A percentile compares a stretch with the other conserved stretches of the same genome.
These are phyloP conservation scores for Formica selysi DNA, from an alignment of 1,140 invertebrate genomes.

Conservation along the genomic window DNA sequence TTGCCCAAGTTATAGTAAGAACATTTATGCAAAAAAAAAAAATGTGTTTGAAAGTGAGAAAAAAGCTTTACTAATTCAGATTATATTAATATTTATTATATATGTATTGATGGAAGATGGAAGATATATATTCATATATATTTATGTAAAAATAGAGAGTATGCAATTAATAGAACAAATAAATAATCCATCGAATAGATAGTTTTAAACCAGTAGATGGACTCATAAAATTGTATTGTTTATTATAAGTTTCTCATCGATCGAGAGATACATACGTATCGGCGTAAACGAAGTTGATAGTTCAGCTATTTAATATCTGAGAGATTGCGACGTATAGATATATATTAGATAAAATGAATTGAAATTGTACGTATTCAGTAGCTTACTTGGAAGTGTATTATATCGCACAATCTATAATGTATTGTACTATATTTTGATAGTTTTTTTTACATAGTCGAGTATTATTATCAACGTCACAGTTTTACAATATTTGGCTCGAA, in stretches of 20 bases:
- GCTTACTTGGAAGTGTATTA: constrained; percentile 32
- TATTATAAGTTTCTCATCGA: constrained; percentile 54
- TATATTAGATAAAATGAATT: constrained; percentile 37
- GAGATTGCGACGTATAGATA: constrained; percentile 6
- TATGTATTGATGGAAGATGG: not conserved
- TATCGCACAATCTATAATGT: constrained; percentile 36
- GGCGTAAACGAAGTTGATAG: constrained; percentile 38
- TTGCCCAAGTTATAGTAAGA: no score
- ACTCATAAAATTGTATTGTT: constrained; percentile 52
- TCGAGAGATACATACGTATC: constrained; percentile 53
- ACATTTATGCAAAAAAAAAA: no score
- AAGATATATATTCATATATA: not conserved
- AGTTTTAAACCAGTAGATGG: constrained; percentile 20
- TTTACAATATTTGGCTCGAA: constrained; percentile 25
- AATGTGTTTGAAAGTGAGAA: no score
- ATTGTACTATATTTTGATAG: constrained; percentile 24
- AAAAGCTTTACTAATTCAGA: no score
- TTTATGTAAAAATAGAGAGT: no score
- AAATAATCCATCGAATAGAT: not conserved
- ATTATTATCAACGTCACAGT: constrained; percentile 46
- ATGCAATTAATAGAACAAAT: not conserved
- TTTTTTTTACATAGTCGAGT: constrained; percentile 28
- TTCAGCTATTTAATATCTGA: constrained; percentile 36
- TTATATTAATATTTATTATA: not conserved
- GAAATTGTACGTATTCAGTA: constrained; percentile 14